These are phyloP conservation scores for Petrosia ficiformis DNA, from an alignment of 37 sponge, comb jelly and placozoan genomes.

Conservation along the genomic window DNA sequence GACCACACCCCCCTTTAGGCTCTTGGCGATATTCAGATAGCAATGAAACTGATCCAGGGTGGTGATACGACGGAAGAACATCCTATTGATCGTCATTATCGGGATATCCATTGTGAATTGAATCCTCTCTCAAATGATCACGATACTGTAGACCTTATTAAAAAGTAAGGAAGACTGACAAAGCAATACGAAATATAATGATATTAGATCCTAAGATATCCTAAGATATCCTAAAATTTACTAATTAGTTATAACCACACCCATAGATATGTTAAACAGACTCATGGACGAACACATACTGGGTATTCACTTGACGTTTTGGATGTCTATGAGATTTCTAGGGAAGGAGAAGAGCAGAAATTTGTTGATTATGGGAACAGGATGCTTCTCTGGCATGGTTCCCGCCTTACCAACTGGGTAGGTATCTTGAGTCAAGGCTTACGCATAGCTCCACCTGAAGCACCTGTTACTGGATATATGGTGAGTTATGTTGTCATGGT, in stretches of 20 bases:
- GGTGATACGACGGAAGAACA: conserved; percentile 27
- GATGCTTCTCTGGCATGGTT: conserved; percentile 96
- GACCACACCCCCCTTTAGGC: conserved; percentile 52
- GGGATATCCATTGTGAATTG: conserved; percentile 57
- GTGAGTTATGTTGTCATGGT: too few relatives aligned
- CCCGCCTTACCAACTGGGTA: conserved; percentile 96
- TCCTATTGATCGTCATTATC: conserved; percentile 81
- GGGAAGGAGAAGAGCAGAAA: conserved; percentile 57
- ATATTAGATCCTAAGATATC: too few relatives aligned
- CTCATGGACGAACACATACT: conserved; percentile 88
- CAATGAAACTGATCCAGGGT: conserved; percentile 60
- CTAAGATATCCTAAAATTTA: too few relatives aligned
- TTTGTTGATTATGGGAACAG: conserved; percentile 92
- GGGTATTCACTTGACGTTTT: conserved; percentile 67
- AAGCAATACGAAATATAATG: too few relatives aligned
- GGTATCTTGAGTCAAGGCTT: conserved; percentile 96
- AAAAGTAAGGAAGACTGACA: too few relatives aligned
- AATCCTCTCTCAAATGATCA: conserved; percentile 48
- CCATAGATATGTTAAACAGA: conserved; percentile 74
- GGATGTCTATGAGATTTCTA: conserved; percentile 74
- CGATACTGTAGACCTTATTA: conserved; percentile 36
- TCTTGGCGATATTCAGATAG: conserved; percentile 87
- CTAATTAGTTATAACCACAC: too few relatives aligned
- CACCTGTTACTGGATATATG: conserved; percentile 99
- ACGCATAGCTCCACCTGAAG: conserved; percentile 96